A percentile compares a stretch with the other conserved stretches of the same genome.
Conservation (phyloP, 2,888 invertebrate genomes). For the Orthonychiurus folsomi region DNA sequence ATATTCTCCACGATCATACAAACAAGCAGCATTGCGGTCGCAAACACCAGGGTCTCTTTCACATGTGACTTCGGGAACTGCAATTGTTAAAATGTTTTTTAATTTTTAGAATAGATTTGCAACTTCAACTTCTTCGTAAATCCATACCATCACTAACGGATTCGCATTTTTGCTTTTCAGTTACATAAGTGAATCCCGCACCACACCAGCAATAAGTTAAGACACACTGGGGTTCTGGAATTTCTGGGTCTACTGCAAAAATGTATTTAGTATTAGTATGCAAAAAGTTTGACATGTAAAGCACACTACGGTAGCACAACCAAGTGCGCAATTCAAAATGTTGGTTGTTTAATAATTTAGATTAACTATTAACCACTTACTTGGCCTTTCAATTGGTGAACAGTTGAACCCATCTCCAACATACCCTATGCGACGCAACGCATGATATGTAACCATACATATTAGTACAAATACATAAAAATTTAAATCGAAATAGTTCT, state of each 20-base stretch:
- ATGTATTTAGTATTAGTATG: no score
- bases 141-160: no score
- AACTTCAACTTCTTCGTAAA: no score
- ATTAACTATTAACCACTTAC: neutral
- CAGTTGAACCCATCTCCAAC: slow-evolving; percentile 50
- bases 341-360: no score
- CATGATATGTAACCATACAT: slow-evolving; percentile 46
- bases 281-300: no score
- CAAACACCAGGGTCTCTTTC: slow-evolving; percentile 49
- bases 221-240: neutral
- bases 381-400: slow-evolving; percentile 13
- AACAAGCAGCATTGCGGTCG: slow-evolving; percentile 70
- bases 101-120: no score
- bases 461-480: no score
- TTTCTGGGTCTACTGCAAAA: neutral
- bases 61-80: slow-evolving; percentile 7
- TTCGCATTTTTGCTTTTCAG: neutral
- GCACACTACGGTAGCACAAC: no score
- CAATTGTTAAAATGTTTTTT: no score
- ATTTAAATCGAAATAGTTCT: no score
- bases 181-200: neutral
- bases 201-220: neutral
- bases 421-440: slow-evolving; percentile 50
- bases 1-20: slow-evolving; percentile 56
- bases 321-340: no score